Conservation (phyloP, 2,113 vertebrate species). For the Cottus gobio region DNA sequence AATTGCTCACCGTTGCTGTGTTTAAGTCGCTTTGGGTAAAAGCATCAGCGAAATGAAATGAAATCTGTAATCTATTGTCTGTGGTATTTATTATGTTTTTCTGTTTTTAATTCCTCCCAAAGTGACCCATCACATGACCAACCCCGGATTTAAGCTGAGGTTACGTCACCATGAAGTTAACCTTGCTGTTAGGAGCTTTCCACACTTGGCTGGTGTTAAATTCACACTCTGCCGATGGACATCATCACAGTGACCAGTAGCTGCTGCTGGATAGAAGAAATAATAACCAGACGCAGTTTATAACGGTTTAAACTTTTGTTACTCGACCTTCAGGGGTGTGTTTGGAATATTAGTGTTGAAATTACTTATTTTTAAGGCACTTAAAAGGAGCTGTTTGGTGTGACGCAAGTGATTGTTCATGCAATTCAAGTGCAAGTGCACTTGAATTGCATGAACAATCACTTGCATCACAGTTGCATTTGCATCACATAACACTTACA, state of each 20-base stretch:
- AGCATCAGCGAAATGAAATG: no score
- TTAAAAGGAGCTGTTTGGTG: not conserved
- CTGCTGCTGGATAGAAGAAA: not conserved
- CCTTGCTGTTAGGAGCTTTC: not conserved
- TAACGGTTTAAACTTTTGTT: not conserved
- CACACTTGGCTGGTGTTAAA: constrained; percentile 4
- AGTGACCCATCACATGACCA: not conserved
- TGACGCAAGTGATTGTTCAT: not conserved
- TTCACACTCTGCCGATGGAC: not conserved
- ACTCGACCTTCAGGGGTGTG: not conserved
- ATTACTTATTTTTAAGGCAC: not conserved
- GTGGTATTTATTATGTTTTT: not conserved
- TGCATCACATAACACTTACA: no score
- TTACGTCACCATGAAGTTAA: not conserved
- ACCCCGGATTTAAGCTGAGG: not conserved
- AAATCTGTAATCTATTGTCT: no score
- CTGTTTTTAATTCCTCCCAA: not conserved
- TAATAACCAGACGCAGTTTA: not conserved
- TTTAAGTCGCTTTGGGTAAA: no score
- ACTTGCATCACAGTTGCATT: no score
- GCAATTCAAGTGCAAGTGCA: no score
- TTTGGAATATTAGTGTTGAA: not conserved
- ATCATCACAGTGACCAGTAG: not conserved
- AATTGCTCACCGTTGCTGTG: no score
- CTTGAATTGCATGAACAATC: no score